Conservation (phyloP, 1,140 invertebrate genomes). For the Drosophila kurseongensis region DNA sequence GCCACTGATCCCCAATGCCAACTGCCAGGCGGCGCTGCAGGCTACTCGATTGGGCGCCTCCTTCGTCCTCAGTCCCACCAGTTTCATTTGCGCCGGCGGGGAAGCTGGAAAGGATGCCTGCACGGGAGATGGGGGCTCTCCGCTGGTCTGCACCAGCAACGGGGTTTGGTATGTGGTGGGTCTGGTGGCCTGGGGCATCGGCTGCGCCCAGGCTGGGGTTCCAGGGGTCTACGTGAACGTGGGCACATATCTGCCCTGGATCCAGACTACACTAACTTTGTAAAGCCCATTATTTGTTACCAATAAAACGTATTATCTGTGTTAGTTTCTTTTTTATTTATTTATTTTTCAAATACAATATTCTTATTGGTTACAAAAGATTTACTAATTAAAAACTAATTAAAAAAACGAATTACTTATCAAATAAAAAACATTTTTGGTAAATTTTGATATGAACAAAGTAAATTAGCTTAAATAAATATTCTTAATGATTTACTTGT, state of each 20-base stretch:
- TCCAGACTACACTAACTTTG: slow-evolving; percentile 83
- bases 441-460: no score
- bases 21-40: slow-evolving; percentile 88
- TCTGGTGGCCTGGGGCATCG: slow-evolving; percentile 91
- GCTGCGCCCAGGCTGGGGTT: slow-evolving; percentile 87
- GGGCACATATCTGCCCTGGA: slow-evolving; percentile 87
- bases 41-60: slow-evolving; percentile 88
- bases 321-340: not conserved
- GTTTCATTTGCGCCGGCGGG: slow-evolving; percentile 92
- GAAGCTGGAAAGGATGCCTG: slow-evolving; percentile 91
- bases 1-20: slow-evolving; percentile 87
- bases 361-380: no score
- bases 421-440: no score
- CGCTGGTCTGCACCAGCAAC: slow-evolving; percentile 88
- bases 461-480: no score
- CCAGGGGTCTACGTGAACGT: slow-evolving; percentile 90
- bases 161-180: slow-evolving; percentile 88
- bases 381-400: no score
- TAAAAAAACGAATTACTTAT: no score
- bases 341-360: not conserved
- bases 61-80: slow-evolving; percentile 87
- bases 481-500: no score
- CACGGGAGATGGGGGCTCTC: slow-evolving; percentile 91
- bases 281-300: slow-evolving; percentile 10
- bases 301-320: not conserved